Percentiles rank a stretch among this genome's conserved stretches.
These are phyloP conservation scores for Philhelius pedissequus DNA, from an alignment of 2,888 invertebrate genomes.

Conservation along the genomic window DNA sequence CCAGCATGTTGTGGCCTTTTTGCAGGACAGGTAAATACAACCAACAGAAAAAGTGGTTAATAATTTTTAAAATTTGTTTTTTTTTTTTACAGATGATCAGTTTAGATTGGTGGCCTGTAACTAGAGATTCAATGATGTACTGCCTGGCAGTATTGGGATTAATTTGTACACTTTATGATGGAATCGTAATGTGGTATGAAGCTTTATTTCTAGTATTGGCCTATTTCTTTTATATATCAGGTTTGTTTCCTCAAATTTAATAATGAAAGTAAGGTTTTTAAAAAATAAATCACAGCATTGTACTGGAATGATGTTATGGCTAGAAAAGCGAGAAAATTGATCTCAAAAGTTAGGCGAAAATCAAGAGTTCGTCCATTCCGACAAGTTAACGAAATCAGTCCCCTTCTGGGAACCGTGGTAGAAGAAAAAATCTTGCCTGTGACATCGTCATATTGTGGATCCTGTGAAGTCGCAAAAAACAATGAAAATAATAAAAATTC, in stretches of 20 bases:
- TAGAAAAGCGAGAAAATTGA: slow-evolving; percentile 77
- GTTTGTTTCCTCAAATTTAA: slow-evolving; percentile 80
- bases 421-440: neutral
- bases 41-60: neutral
- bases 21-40: slow-evolving; percentile 87
- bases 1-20: slow-evolving; percentile 89
- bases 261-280: neutral
- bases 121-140: slow-evolving; percentile 89
- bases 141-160: slow-evolving; percentile 89
- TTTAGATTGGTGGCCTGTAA: slow-evolving; percentile 91
- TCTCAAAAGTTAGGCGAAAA: slow-evolving; percentile 58
- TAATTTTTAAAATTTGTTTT: neutral
- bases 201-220: slow-evolving; percentile 87
- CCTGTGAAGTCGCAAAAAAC: neutral
- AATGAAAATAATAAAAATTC: slow-evolving; percentile 10
- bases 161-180: slow-evolving; percentile 90
- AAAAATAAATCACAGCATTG: slow-evolving; percentile 82
- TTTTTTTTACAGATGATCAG: slow-evolving; percentile 83
- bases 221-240: slow-evolving; percentile 85
- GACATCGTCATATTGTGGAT: neutral
- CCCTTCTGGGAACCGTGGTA: slow-evolving; percentile 72
- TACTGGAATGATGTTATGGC: slow-evolving; percentile 83
- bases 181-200: slow-evolving; percentile 91
- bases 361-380: slow-evolving; percentile 80
- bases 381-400: slow-evolving; percentile 78